Percentiles rank a stretch among this genome's conserved stretches.
Evolutionary conservation across 1,140 invertebrate species (phyloP).

Genomic region (Agrypnia vestita): DNA sequence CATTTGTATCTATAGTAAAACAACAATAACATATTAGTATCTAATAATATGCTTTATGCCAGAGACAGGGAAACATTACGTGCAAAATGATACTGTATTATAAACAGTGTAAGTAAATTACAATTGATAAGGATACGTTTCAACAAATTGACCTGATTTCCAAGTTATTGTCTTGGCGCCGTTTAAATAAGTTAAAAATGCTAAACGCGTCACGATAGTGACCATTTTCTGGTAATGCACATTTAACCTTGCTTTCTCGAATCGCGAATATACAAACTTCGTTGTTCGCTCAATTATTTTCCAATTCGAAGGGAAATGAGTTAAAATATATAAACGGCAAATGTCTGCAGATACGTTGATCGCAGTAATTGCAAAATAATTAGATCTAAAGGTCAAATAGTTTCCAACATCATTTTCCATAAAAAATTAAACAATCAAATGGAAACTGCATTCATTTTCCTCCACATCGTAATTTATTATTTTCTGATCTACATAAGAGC

Average conservation of each 20-base stretch:
- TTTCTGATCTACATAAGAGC: too few species aligned
- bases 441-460: too few species aligned
- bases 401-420: background rate
- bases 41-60: too few species aligned
- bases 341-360: slow-evolving; percentile 2
- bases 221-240: slow-evolving; percentile 28
- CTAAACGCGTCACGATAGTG: slow-evolving; percentile 42
- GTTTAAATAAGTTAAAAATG: slow-evolving; percentile 14
- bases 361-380: slow-evolving; percentile 26
- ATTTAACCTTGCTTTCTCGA: slow-evolving; percentile 54
- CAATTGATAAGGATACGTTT: slow-evolving; percentile 39
- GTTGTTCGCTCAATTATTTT: slow-evolving; percentile 54
- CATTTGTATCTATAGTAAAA: background rate
- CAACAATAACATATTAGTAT: background rate
- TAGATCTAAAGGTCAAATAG: background rate
- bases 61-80: background rate
- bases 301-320: slow-evolving; percentile 49
- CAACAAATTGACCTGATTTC: slow-evolving; percentile 32
- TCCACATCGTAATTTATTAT: too few species aligned
- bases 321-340: background rate
- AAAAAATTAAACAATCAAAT: too few species aligned
- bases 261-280: slow-evolving; percentile 38
- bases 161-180: slow-evolving; percentile 39
- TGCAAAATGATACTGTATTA: slow-evolving; percentile 26
- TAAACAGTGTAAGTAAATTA: slow-evolving; percentile 17